Base-by-base conservation (phyloP, 2,888 invertebrate species). In the Acanthosepion pharaonis region DNA sequence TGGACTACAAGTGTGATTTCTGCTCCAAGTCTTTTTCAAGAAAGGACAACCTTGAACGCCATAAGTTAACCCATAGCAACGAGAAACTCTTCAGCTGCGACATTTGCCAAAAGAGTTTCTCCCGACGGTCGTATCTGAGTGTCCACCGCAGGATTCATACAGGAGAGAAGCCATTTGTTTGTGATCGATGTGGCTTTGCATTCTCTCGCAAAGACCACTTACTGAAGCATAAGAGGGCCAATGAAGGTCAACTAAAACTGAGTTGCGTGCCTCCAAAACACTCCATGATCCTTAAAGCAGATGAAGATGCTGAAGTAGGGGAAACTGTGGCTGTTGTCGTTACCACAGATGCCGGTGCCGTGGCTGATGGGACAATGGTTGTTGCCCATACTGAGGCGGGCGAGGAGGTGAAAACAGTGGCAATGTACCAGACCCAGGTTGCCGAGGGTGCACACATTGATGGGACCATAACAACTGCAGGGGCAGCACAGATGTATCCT, bases 241-340 rank as follows among this genome's bases (percentile, higher is more conserved):
- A 93, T 3, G 48, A 93, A n/a, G 93, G 93, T 18, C 51, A 51
- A 28, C 93, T 49, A 18, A 93, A 93, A 51, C 93, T 93, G 53
- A 93, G 93, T 11, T 93, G 93, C 28, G 93, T 93, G n/a, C 93
- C 93, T 53, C 93, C 93, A 20, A 93, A 93, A 28, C 93, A 93
- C 28, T n/a, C 53, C 18, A 28, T 93, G 5, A 53, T 53, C 49
- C 15, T 93, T n/a, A 93, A 93, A 28, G 53, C 18, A 11, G 93
- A 93, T 3, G 53, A 53, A n/a, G 25, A 5, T 33, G 20, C 93
- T 53, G 51, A 49, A n/a, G 53, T 53, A 4, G 93, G 93, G 25
- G 51, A 93, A 18, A n/a, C 53, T 53, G 93, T 53, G 48, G 93
- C 92, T 92, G 92, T 93, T 93, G 93, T 93, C 23, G 53, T 93